Base-by-base conservation (phyloP, 1,140 invertebrate species). In the Hirudo medicinalis region DNA sequence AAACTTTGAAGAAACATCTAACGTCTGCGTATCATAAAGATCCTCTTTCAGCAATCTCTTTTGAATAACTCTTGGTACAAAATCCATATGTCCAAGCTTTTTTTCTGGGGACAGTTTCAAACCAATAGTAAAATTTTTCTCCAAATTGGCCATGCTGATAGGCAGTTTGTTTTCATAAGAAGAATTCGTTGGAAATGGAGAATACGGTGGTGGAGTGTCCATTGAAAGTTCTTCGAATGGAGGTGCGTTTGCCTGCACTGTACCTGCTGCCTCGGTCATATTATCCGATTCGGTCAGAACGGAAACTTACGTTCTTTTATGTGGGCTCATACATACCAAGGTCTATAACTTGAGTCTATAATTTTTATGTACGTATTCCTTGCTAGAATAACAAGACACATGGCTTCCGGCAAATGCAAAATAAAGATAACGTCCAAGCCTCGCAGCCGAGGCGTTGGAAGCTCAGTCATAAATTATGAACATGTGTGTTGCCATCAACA, bases 31-130 rank as follows among this genome's bases (percentile, higher is more conserved):
- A 22, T 73, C 72, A 36, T 73, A 73, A 20, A 67, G 40, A 57
- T 71, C 68, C 20, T 54, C 36, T 40, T 54, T 55, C 54, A 73
- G 53, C 36, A 73, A 29, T 60, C 43, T 54, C 36, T 73, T 73
- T 36, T 60, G 54, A 20, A 70, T 54, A 25, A 73, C 25, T 19
- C 68, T n/a, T 22, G 72, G 72, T 40, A 73, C 72, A 60, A 73
- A 73, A 43, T 73, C 72, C 72, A 73, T 70, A 29, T 73, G 68
- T 27, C 72, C 72, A 22, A 73, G 55, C 55, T 60, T 69, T 63
- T 63, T 63, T 22, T 32, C 57, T 25, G 57, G 57, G 19, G 4
- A 25, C 4, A 63, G 22, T 63, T 63, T 63, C 57, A 22, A 63
- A 25, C 22, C 29, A 25, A 4, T 13, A 13, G 6, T 25, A n/a